Evolutionary conservation across 2,113 vertebrate species (phyloP), one percentile per base, ranked within the genome.

Genomic region (Amblyornis subalaris): DNA sequence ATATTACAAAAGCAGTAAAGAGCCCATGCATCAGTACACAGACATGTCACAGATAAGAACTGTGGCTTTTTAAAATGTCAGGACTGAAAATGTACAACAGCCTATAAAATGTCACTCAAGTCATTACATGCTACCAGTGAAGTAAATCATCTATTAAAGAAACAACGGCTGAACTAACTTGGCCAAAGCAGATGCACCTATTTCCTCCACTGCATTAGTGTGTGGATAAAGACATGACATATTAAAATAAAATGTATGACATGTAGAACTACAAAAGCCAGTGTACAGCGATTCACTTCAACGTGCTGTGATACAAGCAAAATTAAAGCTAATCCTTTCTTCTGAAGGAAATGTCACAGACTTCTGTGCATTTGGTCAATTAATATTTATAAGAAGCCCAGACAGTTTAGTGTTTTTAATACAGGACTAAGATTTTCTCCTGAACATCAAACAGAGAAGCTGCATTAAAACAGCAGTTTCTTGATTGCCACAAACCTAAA

Each of bases 61-160:
- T 3, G 61, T 8, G 19, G 83, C 78, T 94, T 96, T 95, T 90
- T 77, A 60, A 96, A 95, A 91, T 86, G 95, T 94, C 95, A 96
- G 51, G 67, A 57, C 82, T 64, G 44, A 94, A 94, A 94, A 70
- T 26, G 71, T 71, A 80, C 73, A 78, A 25, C 60, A 29, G 62
- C 55, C 77, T 62, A 66, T 73, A 93, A 94, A 95, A 94, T n/a
- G 77, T 45, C 80, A 66, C 67, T 90, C 57, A 36, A 93, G 86
- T 83, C 95, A 62, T 83, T 94, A 81, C 38, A 61, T 7, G 65
- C 71, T 42, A 76, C 76, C 85, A 85, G 44, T 4, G 65, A 45
- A 48, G 31, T 71, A 78, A 89, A 75, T 73, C n/a, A 72, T 61
- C 93, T 78, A 79, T 73, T 90, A 85, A 70, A 72, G 85, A 45